Base-by-base conservation (phyloP, 2,888 invertebrate species). In the Ormyrus labotus region DNA sequence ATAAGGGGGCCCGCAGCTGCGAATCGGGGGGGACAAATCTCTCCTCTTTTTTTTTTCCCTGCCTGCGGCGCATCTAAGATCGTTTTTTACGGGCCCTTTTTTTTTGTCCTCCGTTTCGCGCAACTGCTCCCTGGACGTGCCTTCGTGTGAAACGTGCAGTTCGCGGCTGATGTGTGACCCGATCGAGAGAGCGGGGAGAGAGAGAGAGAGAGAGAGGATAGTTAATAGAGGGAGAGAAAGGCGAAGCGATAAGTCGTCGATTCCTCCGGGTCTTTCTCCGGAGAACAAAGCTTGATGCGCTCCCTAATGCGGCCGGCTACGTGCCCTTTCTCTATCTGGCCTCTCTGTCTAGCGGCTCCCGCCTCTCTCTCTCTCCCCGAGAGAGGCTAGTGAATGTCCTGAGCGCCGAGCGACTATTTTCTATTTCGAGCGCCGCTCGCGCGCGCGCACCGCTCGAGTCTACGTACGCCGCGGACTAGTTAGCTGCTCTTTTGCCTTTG, bases 21-120 rank as follows among this genome's bases (percentile, higher is more conserved):
- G 73, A 77, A 63, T 34, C 80, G 80, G 85, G 81, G 85, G 88
- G 86, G 86, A 86, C 86, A 85, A 87, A 87, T 85, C 86, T 88
- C 86, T 86, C 87, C 86, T 87, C 83, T 75, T 74, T 78, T 80
- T 73, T 78, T 85, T 86, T 87, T 89, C 88, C 87, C 73, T 88
- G 87, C 88, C 87, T 87, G 34, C 34, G 86, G 87, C 85, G 34
- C 34, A 34, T 34, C 34, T 34, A 34, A 34, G 90, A 90, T 90
- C 88, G 87, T 87, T 89, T 90, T 90, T 90, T 89, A 89, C 88
- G 84, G 89, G 90, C 90, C 90, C 90, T 88, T 90, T 90, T 87
- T 84, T 85, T 83, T 71, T 83, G 71, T 48, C 79, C 79, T 84
- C 83, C 85, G 85, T 86, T 88, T 87, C 84, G 87, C 88, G 87